Base-by-base conservation (phyloP, 2,113 vertebrate species). In the Aythya baeri region DNA sequence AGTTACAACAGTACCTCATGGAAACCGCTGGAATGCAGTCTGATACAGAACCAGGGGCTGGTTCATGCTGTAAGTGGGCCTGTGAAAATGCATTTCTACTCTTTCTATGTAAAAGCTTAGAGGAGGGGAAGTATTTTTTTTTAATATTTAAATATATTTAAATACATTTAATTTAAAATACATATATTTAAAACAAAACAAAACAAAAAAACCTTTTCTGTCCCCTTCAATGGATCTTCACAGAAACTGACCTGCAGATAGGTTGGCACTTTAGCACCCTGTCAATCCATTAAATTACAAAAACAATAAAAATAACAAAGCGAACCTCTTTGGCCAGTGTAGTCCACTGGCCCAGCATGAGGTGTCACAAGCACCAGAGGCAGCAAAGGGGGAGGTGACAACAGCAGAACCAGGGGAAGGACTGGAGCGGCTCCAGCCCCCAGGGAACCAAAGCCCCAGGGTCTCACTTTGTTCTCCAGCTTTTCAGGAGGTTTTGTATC, bases 151-250 rank as follows among this genome's bases (percentile, higher is more conserved):
- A 90, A 57, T 65, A 92, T 43, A 74, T 88, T 91, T 91, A 89
- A 85, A 94, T 94, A 96, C 38, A 88, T 86, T 96, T 94, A 91
- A 88, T 96, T 96, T 91, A 74, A 91, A 94, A 94, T 83, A 93
- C 50, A 85, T 66, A 32, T 38, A 50, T 57, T 77, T 49, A 18
- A 6, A 4, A 21, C 70, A 27, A 92, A 93, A 44, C 43, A 20
- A 4, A 1, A 0, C 17, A 27, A 62, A 55, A 77, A 14, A n/a
- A 52, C 13, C 50, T 71, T 22, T 67, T 94, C 38, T 89, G 38
- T 87, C 83, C 81, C 81, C 66, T 75, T 89, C 91, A 86, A 38
- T 11, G 29, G 57, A 81, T 81, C 66, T 84, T 88, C 88, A 94
- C 83, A 94, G 77, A 43, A 94, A 72, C 29, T 52, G 58, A 59